Evolutionary conservation across 2,797 vertebrate species (phyloP).

Genomic region (Steatocranus sp.): DNA sequence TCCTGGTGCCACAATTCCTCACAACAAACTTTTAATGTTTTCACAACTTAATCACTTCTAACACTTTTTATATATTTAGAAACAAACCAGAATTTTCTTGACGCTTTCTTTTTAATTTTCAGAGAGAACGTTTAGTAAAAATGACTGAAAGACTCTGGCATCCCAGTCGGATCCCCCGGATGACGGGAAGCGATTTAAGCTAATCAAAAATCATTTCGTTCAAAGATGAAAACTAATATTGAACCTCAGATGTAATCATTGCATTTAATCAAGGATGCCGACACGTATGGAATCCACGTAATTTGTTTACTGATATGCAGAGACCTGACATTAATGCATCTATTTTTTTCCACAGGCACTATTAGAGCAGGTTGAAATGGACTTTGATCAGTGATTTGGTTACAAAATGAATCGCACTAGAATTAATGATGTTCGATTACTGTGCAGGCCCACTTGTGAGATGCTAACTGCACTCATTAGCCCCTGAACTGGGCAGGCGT

Average conservation of each 20-base stretch:
- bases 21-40: background rate
- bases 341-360: background rate
- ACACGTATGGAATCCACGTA: slow-evolving; percentile 9
- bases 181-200: background rate
- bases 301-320: slow-evolving; percentile 28
- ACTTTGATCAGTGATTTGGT: slow-evolving; percentile 63
- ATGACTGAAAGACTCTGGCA: background rate
- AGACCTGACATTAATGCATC: slow-evolving; percentile 2
- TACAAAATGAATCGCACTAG: slow-evolving; percentile 56
- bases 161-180: background rate
- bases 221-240: slow-evolving; percentile 10
- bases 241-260: slow-evolving; percentile 18
- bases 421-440: slow-evolving; percentile 69
- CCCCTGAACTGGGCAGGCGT: slow-evolving; percentile 58
- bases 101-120: background rate
- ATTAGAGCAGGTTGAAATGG: slow-evolving; percentile 23
- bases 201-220: slow-evolving; percentile 1
- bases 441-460: slow-evolving; percentile 41
- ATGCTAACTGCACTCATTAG: slow-evolving; percentile 69
- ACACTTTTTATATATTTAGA: background rate
- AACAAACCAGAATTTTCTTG: background rate
- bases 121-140: background rate
- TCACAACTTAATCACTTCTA: background rate
- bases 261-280: slow-evolving; percentile 24
- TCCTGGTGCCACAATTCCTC: background rate